Evolutionary conservation across 2,797 vertebrate genomes (phyloP), one percentile per base, ranked within the genome.

Genomic region (Emys orbicularis): DNA sequence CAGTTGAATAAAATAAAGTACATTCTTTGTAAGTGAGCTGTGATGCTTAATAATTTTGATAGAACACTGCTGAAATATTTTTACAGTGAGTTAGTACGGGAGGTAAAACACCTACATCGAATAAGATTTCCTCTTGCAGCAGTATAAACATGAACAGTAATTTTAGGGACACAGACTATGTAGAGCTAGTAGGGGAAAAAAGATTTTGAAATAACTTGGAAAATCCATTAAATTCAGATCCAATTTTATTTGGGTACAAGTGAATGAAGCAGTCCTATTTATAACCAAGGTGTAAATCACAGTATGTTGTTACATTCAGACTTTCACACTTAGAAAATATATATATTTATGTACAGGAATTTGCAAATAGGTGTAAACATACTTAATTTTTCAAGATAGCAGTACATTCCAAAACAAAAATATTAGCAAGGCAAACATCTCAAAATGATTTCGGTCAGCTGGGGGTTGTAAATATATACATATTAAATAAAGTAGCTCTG

Each of bases 1-100:
- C 98, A 98, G 98, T 97, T 98, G 97, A 98, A 98, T 97, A 98
- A 98, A 99, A 99, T 99, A 98, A 99, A 98, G 98, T 95, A 97
- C 97, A 96, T 94, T 95, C 86, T 98, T 98, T 98, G 96, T 96
- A 96, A 97, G 97, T 97, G 97, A 98, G 97, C 93, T 31, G 10
- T 10, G 91, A 83, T 41, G 81, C 83, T 0, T 94, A 29, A 91
- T 84, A 92, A 93, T 37, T 34, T 59, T 47, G 82, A 84, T 68
- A 94, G 37, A 89, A 1, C 52, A 37, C 79, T 57, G 68, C 59
- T 90, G 83, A 86, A 89, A 6, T 83, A 61, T 21, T 5, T 44
- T 37, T 56, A 53, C 83, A 87, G 10, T 21, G 84, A 90, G 59
- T 77, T 82, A 74, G 57, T 19, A 49, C 16, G 6, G 77, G 27